A percentile compares a stretch with the other conserved stretches of the same genome.
Evolutionary conservation across 2,113 vertebrate species (phyloP).

Genomic region (Ptychochromis oligacanthus): DNA sequence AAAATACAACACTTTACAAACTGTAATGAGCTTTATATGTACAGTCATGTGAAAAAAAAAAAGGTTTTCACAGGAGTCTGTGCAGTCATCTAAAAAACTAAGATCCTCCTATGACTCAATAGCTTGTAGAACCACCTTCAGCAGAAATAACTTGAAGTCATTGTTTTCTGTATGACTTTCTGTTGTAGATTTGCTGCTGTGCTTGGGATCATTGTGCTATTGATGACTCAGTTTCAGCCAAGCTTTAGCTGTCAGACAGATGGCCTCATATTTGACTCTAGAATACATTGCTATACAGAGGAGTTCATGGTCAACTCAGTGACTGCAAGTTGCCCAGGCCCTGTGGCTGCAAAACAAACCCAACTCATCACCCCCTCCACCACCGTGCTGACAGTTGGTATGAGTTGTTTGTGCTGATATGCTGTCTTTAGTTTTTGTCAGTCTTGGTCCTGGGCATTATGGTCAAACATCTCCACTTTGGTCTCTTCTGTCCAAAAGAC

Average conservation of each 20-base stretch:
- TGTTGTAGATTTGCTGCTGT: neutral
- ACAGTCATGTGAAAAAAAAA: neutral
- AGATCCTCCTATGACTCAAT: neutral
- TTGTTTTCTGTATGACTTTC: too few relatives aligned
- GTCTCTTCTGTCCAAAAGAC: too few relatives aligned
- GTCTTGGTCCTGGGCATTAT: too few relatives aligned
- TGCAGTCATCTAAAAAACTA: neutral
- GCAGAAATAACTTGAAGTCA: neutral
- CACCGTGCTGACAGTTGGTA: neutral
- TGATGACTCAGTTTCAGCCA: neutral
- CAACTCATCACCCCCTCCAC: neutral
- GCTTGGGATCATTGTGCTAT: neutral
- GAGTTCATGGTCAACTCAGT: neutral
- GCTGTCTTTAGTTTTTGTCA: too few relatives aligned
- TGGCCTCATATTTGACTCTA: too few relatives aligned
- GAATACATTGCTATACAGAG: too few relatives aligned
- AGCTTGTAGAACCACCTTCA: neutral
- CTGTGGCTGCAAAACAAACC: neutral
- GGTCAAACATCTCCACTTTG: too few relatives aligned
- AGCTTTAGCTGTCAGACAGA: neutral
- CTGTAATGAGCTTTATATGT: accelerated
- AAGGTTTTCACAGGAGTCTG: neutral
- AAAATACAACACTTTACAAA: too few relatives aligned
- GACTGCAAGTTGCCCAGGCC: neutral
- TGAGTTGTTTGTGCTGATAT: too few relatives aligned